Evolutionary conservation across 2,113 vertebrate genomes (phyloP), one percentile per base, ranked within the genome.

Genomic region (Urocynchramus pylzowi): DNA sequence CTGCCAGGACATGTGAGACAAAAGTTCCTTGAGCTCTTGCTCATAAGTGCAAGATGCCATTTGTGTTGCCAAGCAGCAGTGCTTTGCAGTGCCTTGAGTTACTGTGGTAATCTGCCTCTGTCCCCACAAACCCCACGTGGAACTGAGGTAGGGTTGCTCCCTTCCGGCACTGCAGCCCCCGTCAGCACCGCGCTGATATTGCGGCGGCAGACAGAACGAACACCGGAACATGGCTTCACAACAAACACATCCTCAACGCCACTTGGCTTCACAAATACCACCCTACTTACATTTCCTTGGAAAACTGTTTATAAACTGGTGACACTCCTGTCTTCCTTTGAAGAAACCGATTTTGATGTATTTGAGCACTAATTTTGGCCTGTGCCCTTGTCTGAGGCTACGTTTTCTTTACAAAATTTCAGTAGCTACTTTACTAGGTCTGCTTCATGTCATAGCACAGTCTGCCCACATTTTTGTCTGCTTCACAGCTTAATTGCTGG

Each of bases 101-200:
- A 22, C 37, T 5, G 39, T 5, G 35, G 20, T 7, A 41, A 77
- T 28, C 15, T 26, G 14, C 20, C 63, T 39, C 35, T 42, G 59
- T 26, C 54, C 28, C 35, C 35, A 41, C 0, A 0, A 70, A 19
- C 56, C 71, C 37, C 28, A 7, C 18, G 11, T 0, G 3, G 60
- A 76, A 31, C 5, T 23, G 7, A 9, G 10, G 28, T 6, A 30
- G 14, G 24, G 28, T 7, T 41, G 24, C 14, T 67, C 14, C 33
- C 17, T 50, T 28, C 16, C 2, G 8, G 42, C 37, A 21, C 3
- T 7, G 19, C 63, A 74, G 42, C 14, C 23, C 35, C 22, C 7
- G 10, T 42, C 41, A 83, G 47, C 52, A 33, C 37, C 33, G 19
- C 7, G 27, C 42, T 42, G 23, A 44, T 39, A 52, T 11, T 12